phyloP scores from a whole-genome alignment of 2,888 invertebrate genomes.

The Volucella inanis region DNA sequence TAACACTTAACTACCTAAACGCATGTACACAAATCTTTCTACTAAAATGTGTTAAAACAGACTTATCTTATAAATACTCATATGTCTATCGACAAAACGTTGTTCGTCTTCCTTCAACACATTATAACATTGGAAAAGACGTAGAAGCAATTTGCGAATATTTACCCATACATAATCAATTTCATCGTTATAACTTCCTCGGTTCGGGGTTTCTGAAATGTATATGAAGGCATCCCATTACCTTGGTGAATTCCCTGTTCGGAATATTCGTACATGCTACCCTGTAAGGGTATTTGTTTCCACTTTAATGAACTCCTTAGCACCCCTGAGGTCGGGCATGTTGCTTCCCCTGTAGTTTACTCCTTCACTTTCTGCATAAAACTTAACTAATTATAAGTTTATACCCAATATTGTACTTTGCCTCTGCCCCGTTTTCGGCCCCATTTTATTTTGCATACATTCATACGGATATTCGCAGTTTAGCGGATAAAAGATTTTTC shows the following conservation, averaged over 20 bases:
- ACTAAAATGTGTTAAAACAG: too few relatives aligned
- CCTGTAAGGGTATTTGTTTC: constrained; percentile 29
- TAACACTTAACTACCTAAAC: too few relatives aligned
- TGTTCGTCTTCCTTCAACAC: neutral
- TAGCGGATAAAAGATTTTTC: constrained; percentile 14
- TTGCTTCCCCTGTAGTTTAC: constrained; percentile 13
- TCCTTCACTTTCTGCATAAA: constrained; percentile 48
- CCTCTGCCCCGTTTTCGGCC: neutral
- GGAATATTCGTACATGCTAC: neutral
- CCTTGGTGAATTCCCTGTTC: neutral
- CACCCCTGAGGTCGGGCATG: constrained; percentile 30
- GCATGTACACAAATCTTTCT: too few relatives aligned
- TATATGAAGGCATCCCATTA: too few relatives aligned
- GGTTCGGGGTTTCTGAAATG: too few relatives aligned
- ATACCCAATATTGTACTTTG: constrained; percentile 27
- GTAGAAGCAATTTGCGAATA: neutral
- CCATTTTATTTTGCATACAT: neutral
- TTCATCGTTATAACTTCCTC: constrained; percentile 1
- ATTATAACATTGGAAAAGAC: too few relatives aligned
- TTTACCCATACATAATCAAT: constrained; percentile 5
- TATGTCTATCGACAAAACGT: too few relatives aligned
- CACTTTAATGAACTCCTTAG: constrained; percentile 59
- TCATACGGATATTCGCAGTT: constrained; percentile 2
- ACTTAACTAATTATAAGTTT: constrained; percentile 72
- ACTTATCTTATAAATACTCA: too few relatives aligned